Evolutionary conservation across 2,888 invertebrate species (phyloP).

Genomic region (Volucella inflata): DNA sequence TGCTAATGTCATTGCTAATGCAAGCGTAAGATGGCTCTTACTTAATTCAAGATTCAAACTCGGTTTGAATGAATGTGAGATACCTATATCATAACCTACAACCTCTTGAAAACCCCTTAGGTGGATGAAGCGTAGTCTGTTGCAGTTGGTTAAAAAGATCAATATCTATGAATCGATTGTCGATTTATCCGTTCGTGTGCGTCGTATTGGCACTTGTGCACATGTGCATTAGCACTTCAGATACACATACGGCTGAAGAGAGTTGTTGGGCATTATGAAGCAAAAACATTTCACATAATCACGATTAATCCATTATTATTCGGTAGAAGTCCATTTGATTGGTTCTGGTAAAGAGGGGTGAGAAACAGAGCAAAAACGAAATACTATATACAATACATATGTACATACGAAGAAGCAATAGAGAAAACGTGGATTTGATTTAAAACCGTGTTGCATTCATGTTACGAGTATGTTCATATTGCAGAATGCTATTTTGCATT

Average conservation of each 20-base stretch:
- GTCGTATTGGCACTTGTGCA: background rate
- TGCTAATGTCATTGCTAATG: constrained; percentile 5
- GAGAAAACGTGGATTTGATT: background rate
- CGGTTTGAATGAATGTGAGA: too few relatives aligned
- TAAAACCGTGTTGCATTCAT: constrained; percentile 1
- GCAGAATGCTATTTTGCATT: too few relatives aligned
- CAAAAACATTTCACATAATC: constrained; percentile 58
- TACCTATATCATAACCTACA: background rate
- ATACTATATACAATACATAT: too few relatives aligned
- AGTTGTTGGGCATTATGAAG: background rate
- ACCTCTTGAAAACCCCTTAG: background rate
- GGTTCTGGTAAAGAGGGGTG: constrained; percentile 25
- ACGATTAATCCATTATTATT: constrained; percentile 67
- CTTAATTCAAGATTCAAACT: too few relatives aligned
- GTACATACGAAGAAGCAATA: background rate
- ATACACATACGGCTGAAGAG: background rate
- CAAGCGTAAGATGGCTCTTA: background rate
- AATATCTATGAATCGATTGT: constrained; percentile 55
- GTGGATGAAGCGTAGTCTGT: constrained; percentile 1
- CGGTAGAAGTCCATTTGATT: constrained; percentile 51
- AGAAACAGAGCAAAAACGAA: background rate
- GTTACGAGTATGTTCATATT: too few relatives aligned
- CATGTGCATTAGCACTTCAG: constrained; percentile 17
- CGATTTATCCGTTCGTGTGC: constrained; percentile 38
- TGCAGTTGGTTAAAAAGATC: constrained; percentile 24